Evolutionary conservation across 2,113 vertebrate species (phyloP).

Genomic region (Chaenogobius annularis): DNA sequence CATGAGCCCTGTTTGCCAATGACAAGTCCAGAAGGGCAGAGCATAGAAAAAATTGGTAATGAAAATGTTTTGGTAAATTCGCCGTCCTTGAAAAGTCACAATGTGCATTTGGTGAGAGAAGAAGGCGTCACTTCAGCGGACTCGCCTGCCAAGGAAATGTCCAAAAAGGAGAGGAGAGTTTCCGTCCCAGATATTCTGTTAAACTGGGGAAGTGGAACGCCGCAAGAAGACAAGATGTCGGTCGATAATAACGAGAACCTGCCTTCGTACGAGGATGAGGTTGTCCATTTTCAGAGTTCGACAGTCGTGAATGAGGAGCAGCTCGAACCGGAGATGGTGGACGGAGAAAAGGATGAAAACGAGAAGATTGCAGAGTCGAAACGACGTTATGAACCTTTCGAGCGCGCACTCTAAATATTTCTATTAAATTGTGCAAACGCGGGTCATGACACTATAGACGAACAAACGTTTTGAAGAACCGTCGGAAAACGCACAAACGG

Average conservation of each 20-base stretch:
- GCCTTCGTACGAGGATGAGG: not conserved
- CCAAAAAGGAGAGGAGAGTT: constrained; percentile 21
- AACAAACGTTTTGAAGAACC: not conserved
- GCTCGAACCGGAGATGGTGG: not conserved
- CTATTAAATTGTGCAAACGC: too few species aligned
- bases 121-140: constrained; percentile 23
- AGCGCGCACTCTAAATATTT: not conserved
- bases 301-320: not conserved
- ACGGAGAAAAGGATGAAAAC: not conserved
- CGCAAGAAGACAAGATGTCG: not conserved
- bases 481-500: not conserved
- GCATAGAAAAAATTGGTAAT: not conserved
- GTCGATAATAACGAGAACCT: constrained; percentile 3
- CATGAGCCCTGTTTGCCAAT: not conserved
- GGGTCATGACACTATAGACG: too few species aligned
- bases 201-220: constrained; percentile 26
- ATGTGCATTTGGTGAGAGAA: not conserved
- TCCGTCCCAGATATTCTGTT: constrained; percentile 55
- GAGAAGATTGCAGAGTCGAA: not conserved
- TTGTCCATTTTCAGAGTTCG: not conserved
- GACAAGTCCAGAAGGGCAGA: not conserved
- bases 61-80: not conserved
- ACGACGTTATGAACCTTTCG: not conserved
- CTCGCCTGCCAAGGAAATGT: constrained; percentile 49
- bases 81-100: not conserved